Base-by-base conservation (phyloP, 2,797 vertebrate species). In the Philypnodon macrostomus region DNA sequence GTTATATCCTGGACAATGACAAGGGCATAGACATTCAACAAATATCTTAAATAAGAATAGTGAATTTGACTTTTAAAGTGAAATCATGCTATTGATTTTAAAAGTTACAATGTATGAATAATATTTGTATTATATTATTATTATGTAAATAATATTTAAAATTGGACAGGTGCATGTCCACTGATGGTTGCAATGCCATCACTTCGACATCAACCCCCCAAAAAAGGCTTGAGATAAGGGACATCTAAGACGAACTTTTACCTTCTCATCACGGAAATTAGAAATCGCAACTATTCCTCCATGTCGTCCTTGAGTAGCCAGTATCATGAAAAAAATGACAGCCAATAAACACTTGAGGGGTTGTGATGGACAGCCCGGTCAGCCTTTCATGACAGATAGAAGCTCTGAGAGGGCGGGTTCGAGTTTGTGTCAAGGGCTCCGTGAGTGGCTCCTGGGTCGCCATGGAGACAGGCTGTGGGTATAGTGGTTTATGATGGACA, bases 341-440 rank as follows among this genome's bases (percentile, higher is more conserved):
- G 72, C 69, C 77, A 85, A 73, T 81, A 75, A 75, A 75, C 34
- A 45, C 61, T 36, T 72, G 75, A 74, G 63, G 29, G 5, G 8
- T n/a, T 31, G 47, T 69, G 67, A 83, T 55, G 47, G 75, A 83
- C 77, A 73, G 47, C 48, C 42, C 64, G 60, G 48, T 67, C 76
- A 67, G 66, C 58, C 61, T 68, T 48, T 77, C 67, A 55, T 65
- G 75, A 69, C 69, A 72, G 68, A 70, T 70, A 51, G 54, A 75
- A 55, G 75, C 59, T 67, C 44, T 45, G 64, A 58, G 63, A 67
- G 65, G 69, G 71, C 55, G 26, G 39, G 49, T 63, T 50, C 19
- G 54, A 65, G 75, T 74, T 80, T 67, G 77, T 58, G 66, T 81
- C 75, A 78, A 80, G 75, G 70, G 71, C 72, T 72, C 56, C 42